Percentiles rank a stretch among this genome's conserved stretches.
phyloP scores from a whole-genome alignment of 2,888 invertebrate species.

The Toxonevra muliebris region DNA sequence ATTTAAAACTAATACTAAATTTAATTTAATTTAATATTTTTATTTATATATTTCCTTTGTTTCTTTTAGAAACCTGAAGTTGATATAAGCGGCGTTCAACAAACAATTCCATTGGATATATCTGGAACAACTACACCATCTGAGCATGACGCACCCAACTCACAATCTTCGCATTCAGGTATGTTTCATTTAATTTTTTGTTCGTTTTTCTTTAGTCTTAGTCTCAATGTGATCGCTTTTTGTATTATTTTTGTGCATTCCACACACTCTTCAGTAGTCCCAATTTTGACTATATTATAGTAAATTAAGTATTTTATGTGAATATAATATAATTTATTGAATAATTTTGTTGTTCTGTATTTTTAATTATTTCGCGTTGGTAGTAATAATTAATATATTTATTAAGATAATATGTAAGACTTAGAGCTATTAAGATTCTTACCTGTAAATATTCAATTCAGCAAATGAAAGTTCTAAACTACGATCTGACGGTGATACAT shows the following conservation, averaged over 20 bases:
- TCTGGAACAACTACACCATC: conserved; percentile 65
- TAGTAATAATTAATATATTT: too few species aligned
- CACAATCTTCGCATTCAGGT: conserved; percentile 65
- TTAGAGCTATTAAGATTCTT: too few species aligned
- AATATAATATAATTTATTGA: too few species aligned
- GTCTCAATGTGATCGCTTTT: conserved; percentile 31
- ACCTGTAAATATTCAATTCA: too few species aligned
- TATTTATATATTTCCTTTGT: conserved; percentile 39
- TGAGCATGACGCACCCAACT: conserved; percentile 63
- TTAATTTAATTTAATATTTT: conserved; percentile 5
- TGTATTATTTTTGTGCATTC: conserved; percentile 27
- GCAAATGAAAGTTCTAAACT: too few species aligned
- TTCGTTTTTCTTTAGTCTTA: not conserved
- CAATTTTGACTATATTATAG: too few species aligned
- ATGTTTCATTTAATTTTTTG: conserved; percentile 32
- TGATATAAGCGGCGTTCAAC: conserved; percentile 63
- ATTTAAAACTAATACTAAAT: conserved; percentile 21
- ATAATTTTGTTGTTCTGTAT: too few species aligned
- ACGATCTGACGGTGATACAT: too few species aligned
- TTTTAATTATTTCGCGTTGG: too few species aligned
- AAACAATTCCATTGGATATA: conserved; percentile 65
- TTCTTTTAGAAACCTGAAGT: conserved; percentile 62
- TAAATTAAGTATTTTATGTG: too few species aligned
- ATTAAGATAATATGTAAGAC: not conserved
- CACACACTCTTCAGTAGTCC: not conserved